These are phyloP conservation scores for Corythaeola cristata DNA, from an alignment of 2,113 vertebrate species.

Conservation along the genomic window DNA sequence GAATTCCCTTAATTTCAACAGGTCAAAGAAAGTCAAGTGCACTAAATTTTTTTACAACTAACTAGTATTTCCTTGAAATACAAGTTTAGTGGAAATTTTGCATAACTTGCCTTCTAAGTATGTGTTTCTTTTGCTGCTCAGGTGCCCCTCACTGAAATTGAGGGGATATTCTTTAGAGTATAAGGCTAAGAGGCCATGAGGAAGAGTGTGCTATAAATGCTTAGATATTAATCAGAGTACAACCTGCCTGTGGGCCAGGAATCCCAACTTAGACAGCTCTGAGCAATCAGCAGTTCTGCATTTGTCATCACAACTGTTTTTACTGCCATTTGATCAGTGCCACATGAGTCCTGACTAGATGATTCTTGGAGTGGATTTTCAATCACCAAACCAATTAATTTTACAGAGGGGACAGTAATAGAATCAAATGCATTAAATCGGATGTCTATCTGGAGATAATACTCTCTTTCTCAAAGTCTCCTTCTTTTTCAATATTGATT, in stretches of 20 bases:
- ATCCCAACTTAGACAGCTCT: slow-evolving; percentile 42
- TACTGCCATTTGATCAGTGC: slow-evolving; percentile 65
- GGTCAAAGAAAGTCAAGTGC: neutral
- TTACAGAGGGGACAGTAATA: neutral
- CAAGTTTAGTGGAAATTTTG: neutral
- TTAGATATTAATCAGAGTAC: slow-evolving; percentile 29
- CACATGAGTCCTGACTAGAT: slow-evolving; percentile 49
- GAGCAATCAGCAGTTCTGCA: slow-evolving; percentile 59
- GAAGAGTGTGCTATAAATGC: neutral
- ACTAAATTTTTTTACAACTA: neutral
- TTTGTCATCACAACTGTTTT: slow-evolving; percentile 68
- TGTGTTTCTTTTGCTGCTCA: neutral
- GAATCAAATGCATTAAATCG: neutral
- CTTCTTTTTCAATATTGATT: neutral
- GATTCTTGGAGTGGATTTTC: slow-evolving; percentile 56
- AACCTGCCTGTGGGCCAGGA: slow-evolving; percentile 45
- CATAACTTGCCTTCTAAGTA: neutral
- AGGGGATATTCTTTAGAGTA: neutral
- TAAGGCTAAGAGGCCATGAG: neutral
- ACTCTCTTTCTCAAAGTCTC: neutral
- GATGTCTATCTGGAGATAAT: neutral
- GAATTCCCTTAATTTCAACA: neutral
- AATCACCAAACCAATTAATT: slow-evolving; percentile 64
- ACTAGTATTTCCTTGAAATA: neutral
- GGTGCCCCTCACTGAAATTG: neutral